A percentile compares a stretch with the other conserved stretches of the same genome.
Conservation (phyloP, 2,888 invertebrate genomes). For the Dichetophora obliterata region DNA sequence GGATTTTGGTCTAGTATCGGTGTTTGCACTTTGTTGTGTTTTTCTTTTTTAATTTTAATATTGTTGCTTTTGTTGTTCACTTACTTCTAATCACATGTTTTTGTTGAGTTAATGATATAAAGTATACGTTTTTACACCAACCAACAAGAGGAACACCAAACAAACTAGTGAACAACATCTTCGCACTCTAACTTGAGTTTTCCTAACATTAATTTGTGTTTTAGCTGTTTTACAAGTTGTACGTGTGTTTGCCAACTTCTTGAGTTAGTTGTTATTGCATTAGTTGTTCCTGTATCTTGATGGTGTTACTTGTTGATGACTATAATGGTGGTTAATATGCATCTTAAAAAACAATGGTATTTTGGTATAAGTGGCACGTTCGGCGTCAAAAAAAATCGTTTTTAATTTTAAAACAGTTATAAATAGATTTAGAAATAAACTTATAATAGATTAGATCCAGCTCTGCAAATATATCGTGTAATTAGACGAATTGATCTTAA, state of each 20-base stretch:
- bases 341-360: not conserved
- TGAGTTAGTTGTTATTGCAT: slow-evolving; percentile 32
- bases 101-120: slow-evolving; percentile 41
- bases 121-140: slow-evolving; percentile 41
- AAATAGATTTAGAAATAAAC: too few species aligned
- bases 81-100: slow-evolving; percentile 51
- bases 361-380: not conserved
- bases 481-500: too few species aligned
- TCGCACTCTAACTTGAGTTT: slow-evolving; percentile 50
- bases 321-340: not conserved
- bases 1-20: slow-evolving; percentile 49
- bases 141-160: slow-evolving; percentile 44
- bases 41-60: slow-evolving; percentile 30
- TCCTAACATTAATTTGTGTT: slow-evolving; percentile 57
- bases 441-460: too few species aligned
- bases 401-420: too few species aligned
- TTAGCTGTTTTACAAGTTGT: slow-evolving; percentile 64
- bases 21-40: slow-evolving; percentile 39
- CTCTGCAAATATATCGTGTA: too few species aligned
- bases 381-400: too few species aligned
- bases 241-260: slow-evolving; percentile 54
- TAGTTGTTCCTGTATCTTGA: slow-evolving; percentile 43
- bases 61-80: slow-evolving; percentile 46
- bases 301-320: slow-evolving; percentile 42
- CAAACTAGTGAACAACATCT: slow-evolving; percentile 46